Conservation (phyloP, 1,140 invertebrate species). For the Drosophila nannoptera region DNA sequence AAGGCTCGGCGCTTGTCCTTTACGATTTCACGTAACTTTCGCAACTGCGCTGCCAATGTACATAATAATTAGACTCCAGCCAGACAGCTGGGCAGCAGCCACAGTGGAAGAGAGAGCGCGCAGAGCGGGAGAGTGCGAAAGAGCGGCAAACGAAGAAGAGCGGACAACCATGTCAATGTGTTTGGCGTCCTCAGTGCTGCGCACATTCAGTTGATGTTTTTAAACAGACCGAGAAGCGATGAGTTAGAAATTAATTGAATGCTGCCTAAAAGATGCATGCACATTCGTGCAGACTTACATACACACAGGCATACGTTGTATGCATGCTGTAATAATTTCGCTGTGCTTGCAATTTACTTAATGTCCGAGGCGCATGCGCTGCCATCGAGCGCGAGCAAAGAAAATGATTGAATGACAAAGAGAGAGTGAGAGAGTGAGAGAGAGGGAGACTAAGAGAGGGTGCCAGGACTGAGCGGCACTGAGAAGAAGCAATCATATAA, state of each 20-base stretch:
- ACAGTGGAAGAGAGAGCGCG: constrained; percentile 39
- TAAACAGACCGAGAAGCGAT: too few relatives aligned
- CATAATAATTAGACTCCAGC: constrained; percentile 46
- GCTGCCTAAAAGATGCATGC: constrained; percentile 42
- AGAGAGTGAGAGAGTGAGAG: background rate
- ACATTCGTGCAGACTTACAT: background rate
- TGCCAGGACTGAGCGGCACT: background rate
- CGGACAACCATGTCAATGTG: background rate
- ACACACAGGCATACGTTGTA: background rate
- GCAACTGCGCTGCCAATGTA: constrained; percentile 69
- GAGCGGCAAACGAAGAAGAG: constrained; percentile 5
- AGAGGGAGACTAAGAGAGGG: background rate
- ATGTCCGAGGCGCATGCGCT: constrained; percentile 41
- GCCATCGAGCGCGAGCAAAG: too few relatives aligned
- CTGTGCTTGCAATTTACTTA: constrained; percentile 14
- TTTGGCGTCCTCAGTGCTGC: too few relatives aligned
- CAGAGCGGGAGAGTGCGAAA: constrained; percentile 14
- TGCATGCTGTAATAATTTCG: background rate
- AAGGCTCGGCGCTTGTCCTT: constrained; percentile 51
- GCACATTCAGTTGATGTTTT: too few relatives aligned
- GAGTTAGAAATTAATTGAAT: background rate
- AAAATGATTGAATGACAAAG: too few relatives aligned
- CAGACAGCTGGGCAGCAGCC: constrained; percentile 67
- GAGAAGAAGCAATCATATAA: constrained; percentile 29
- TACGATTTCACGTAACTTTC: constrained; percentile 73